Evolutionary conservation across 1,140 invertebrate species (phyloP).

Genomic region (Sarcophaga bullata): DNA sequence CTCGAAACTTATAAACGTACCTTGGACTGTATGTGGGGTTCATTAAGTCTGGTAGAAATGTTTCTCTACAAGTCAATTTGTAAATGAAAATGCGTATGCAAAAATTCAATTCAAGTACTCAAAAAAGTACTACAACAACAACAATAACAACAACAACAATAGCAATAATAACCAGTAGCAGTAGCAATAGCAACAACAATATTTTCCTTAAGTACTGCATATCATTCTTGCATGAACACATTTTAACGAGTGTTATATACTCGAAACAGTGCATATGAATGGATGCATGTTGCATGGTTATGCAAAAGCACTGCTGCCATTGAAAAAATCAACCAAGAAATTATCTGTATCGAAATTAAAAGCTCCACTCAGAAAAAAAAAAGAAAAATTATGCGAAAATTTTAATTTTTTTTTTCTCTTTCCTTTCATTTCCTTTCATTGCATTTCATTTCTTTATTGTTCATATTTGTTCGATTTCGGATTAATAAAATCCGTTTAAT

Average conservation of each 20-base stretch:
- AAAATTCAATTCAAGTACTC: background rate
- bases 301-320: background rate
- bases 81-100: conserved; percentile 31
- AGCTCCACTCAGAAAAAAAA: background rate
- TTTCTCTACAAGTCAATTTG: conserved; percentile 32
- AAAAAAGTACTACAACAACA: conserved; percentile 4
- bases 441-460: background rate
- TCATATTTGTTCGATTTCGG: background rate
- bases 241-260: no score
- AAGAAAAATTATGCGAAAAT: background rate
- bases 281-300: no score
- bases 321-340: background rate
- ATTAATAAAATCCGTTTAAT: conserved; percentile 15
- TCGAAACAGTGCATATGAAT: no score
- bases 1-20: no score
- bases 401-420: background rate
- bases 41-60: conserved; percentile 12
- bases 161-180: no score
- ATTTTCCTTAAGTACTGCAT: no score
- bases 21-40: background rate
- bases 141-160: background rate
- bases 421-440: no score
- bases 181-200: no score
- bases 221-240: no score
- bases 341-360: background rate